Conservation (phyloP, 2,113 vertebrate species). For the Stomatorhinus ivindoensis region DNA sequence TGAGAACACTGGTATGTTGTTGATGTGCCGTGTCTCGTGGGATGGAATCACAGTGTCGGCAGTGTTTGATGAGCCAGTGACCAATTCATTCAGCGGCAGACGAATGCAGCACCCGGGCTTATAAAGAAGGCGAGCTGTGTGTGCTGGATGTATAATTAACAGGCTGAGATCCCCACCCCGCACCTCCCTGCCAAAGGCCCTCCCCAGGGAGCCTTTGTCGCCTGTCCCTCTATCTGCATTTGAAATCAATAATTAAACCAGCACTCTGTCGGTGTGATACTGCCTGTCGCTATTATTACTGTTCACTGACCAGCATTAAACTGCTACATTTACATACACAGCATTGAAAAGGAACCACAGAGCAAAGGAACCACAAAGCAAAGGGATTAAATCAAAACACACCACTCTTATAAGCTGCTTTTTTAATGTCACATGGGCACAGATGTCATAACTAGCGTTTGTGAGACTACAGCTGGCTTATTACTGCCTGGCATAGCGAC, state of each 20-base stretch:
- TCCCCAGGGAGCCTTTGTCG: constrained; percentile 11
- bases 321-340: not conserved
- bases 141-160: constrained; percentile 22
- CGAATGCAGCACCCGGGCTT: not conserved
- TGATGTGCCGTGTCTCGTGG: not conserved
- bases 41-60: not conserved
- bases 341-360: not conserved
- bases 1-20: not conserved
- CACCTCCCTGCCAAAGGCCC: not conserved
- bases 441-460: not conserved
- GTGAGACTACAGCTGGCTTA: not conserved
- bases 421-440: not conserved
- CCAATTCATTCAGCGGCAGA: not conserved
- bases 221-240: constrained; percentile 19
- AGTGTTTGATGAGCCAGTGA: not conserved
- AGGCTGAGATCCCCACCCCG: not conserved
- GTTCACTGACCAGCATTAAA: not conserved
- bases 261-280: not conserved
- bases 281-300: not conserved
- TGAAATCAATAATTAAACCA: constrained; percentile 20
- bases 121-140: constrained; percentile 17
- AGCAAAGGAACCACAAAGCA: not conserved
- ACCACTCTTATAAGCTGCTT: not conserved
- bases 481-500: not conserved
- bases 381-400: not conserved